Base-by-base conservation (phyloP, 35 echinoderm and acorn worm genomes). In the Ophioderma brevispina region DNA sequence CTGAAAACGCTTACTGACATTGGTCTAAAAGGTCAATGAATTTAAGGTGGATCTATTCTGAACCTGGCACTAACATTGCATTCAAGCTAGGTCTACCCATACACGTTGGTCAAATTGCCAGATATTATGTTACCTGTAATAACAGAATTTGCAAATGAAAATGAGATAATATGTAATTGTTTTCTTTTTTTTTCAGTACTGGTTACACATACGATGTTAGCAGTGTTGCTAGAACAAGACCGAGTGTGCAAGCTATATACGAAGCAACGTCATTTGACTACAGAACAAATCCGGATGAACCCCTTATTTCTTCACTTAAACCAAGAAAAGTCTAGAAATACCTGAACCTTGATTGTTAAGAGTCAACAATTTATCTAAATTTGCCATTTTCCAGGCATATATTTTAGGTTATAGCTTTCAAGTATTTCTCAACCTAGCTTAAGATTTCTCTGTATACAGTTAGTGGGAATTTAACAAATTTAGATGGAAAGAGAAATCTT, bases 211-310 rank as follows among this genome's bases (percentile, higher is more conserved):
- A 93, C 39, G 92, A 93, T 78, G 86, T 93, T 32, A 93, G 92
- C 63, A 94, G 93, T 77, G 84, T 90, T 4, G 81, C 82, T n/a
- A 90, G 84, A 76, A 82, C 88, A 23, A 76, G 93, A n/a, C 93
- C 93, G 3, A 91, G 88, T 39, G 89, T 91, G 42, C 93, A 94
- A 37, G 93, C 93, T 25, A 94, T 94, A 55, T 94, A 94, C 64
- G 93, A 91, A 82, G 93, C 84, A 55, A 94, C 93, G 0, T 86
- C 93, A 1, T 13, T 84, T 17, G 78, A 84, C n/a, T 94, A 94
- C 63, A 41, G 59, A 18, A 84, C 82, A 30, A 84, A 94, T 39
- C 93, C 93, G 55, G 78, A 86, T 32, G 93, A 94, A 77, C 93
- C 93, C 28, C 40, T 94, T 0, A 84, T 94, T 32, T 80, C 89